These are phyloP conservation scores for Dromaius novaehollandiae DNA, from an alignment of 2,113 vertebrate species.

Conservation along the genomic window DNA sequence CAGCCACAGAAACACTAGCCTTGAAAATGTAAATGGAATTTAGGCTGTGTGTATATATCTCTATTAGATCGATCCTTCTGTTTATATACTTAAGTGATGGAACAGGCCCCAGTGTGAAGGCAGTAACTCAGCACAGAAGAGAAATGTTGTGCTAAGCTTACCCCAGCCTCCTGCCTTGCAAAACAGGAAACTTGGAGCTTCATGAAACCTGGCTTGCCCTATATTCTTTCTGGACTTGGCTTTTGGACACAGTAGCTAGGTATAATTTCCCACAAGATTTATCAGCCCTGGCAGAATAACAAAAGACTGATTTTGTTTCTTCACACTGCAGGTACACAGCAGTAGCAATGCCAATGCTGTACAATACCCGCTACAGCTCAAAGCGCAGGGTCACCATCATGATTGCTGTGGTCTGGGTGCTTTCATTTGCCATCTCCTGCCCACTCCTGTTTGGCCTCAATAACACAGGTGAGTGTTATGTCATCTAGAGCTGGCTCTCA, in stretches of 20 bases:
- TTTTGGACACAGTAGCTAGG: not conserved
- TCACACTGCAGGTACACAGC: conserved; percentile 88
- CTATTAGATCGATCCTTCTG: rapidly evolving
- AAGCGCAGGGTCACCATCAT: conserved; percentile 94
- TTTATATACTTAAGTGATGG: rapidly evolving
- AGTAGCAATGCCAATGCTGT: conserved; percentile 98
- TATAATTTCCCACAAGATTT: not conserved
- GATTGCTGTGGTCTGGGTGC: conserved; percentile 96
- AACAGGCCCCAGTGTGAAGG: not conserved
- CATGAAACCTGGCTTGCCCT: rapidly evolving
- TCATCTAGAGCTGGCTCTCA: not conserved
- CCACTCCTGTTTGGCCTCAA: conserved; percentile 96
- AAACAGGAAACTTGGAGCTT: not conserved
- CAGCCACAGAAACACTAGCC: rapidly evolving
- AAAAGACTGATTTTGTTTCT: not conserved
- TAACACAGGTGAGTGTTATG: conserved; percentile 85
- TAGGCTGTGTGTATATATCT: rapidly evolving
- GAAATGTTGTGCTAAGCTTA: rapidly evolving
- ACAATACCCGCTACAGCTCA: conserved; percentile 98
- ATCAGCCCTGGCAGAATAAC: not conserved
- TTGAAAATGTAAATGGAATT: not conserved
- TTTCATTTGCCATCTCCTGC: conserved; percentile 98
- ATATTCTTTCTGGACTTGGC: rapidly evolving
- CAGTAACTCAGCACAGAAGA: not conserved
- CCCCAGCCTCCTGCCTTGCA: not conserved